Evolutionary conservation across 2,797 vertebrate species (phyloP), one percentile per base, ranked within the genome.

Genomic region (Neomorphus geoffroyi): DNA sequence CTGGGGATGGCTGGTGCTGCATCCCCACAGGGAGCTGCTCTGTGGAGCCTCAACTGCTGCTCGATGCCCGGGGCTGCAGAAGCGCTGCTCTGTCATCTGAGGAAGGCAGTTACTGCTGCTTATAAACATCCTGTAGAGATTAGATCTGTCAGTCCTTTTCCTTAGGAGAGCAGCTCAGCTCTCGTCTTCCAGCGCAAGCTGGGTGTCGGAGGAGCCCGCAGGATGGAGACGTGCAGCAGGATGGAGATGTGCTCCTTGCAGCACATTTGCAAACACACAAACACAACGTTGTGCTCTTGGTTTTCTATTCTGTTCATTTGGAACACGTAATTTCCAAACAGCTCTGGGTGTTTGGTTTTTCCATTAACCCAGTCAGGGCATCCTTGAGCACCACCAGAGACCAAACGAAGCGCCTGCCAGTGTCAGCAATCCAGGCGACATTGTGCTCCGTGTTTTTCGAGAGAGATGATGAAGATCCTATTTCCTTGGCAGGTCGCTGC

Each of bases 201-300:
- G 46, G 41, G 58, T 8, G 18, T 14, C 1, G 2, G 50, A 69
- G 78, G 56, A 64, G 67, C 57, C 56, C 1, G 1, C 2, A 35
- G 57, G 51, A 26, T 0, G 1, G 50, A 33, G 15, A 4, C n/a
- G n/a, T n/a, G n/a, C n/a, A n/a, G 1, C 2, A 35, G 57, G 51
- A 26, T 0, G 1, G 50, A 33, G 15, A 4, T n/a, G n/a, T n/a
- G 64, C 48, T 71, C 41, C 80, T 75, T 0, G 1, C 80, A 39
- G 64, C 24, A 35, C 62, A 19, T 50, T 37, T 85, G 64, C 65
- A 75, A 32, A 71, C 16, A 32, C 22, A 32, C 22, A 56, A 26
- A 39, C 16, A 45, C 16, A 45, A 23, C 19, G 27, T 24, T 16
- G 39, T 1, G 1, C 54, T 67, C 48, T 30, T 39, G 19, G 51